Evolutionary conservation across 2,113 vertebrate genomes (phyloP).

Genomic region (Mugil cephalus): DNA sequence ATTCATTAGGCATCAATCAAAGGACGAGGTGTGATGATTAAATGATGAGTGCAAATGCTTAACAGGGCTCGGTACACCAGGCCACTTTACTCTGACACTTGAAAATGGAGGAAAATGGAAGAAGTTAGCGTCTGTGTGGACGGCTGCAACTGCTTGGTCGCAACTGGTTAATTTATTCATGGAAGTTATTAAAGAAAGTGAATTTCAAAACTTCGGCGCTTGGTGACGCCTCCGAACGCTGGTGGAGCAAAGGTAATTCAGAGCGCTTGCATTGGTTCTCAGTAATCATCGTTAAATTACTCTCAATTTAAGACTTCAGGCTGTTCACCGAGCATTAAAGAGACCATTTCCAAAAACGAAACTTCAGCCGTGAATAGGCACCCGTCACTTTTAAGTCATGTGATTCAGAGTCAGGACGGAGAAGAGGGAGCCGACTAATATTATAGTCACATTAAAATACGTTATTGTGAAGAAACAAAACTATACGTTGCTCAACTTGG

Average conservation of each 20-base stretch:
- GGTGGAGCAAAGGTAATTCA: constrained; percentile 25
- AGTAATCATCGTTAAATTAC: constrained; percentile 39
- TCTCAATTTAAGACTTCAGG: constrained; percentile 25
- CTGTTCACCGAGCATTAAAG: background rate
- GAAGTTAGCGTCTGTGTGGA: constrained; percentile 27
- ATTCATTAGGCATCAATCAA: constrained; percentile 90
- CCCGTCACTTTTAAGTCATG: too few relatives aligned
- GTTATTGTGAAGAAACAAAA: too few relatives aligned
- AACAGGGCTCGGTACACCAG: constrained; percentile 60
- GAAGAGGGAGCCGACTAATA: too few relatives aligned
- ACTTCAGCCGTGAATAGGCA: too few relatives aligned
- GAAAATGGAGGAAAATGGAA: constrained; percentile 51
- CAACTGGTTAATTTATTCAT: constrained; percentile 57
- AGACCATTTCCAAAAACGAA: too few relatives aligned
- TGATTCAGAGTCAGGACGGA: too few relatives aligned
- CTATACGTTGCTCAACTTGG: too few relatives aligned
- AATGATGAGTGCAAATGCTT: constrained; percentile 84
- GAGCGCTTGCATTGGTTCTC: background rate
- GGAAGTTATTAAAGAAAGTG: constrained; percentile 57
- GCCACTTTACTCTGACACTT: constrained; percentile 72
- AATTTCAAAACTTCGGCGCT: constrained; percentile 45
- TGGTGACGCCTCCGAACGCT: constrained; percentile 11
- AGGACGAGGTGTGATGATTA: constrained; percentile 89
- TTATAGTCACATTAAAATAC: too few relatives aligned
- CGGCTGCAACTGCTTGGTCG: constrained; percentile 14